Percentiles rank a stretch among this genome's conserved stretches.
Evolutionary conservation across 2,113 vertebrate species (phyloP).

Genomic region (Corapipo altera): DNA sequence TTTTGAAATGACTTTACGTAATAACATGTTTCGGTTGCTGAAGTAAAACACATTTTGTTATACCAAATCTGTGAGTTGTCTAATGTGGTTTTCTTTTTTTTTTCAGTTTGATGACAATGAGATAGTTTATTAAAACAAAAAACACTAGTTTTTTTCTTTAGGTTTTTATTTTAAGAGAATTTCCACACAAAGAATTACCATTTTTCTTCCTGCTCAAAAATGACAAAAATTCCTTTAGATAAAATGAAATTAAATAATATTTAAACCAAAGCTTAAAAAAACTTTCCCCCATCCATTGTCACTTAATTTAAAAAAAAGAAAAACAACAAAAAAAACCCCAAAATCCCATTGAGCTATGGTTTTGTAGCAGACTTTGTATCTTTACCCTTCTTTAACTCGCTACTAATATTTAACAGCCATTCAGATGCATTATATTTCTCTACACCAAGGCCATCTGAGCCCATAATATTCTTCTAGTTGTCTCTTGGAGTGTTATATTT

Average conservation of each 20-base stretch:
- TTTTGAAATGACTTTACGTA: background rate
- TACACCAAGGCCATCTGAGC: background rate
- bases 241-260: background rate
- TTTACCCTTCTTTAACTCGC: background rate
- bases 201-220: background rate
- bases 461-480: background rate
- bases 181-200: background rate
- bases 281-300: rapidly evolving
- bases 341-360: background rate
- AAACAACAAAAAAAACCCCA: background rate
- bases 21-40: background rate
- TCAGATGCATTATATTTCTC: background rate
- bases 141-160: background rate
- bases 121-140: background rate
- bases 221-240: background rate
- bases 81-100: background rate
- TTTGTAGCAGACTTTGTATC: background rate
- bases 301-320: background rate
- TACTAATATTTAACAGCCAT: background rate
- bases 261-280: background rate
- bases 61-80: background rate
- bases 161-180: background rate
- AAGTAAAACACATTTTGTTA: background rate
- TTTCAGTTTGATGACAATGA: background rate
- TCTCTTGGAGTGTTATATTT: background rate